phyloP scores from a whole-genome alignment of 2,113 vertebrate species.

The Manacus vitellinus region DNA sequence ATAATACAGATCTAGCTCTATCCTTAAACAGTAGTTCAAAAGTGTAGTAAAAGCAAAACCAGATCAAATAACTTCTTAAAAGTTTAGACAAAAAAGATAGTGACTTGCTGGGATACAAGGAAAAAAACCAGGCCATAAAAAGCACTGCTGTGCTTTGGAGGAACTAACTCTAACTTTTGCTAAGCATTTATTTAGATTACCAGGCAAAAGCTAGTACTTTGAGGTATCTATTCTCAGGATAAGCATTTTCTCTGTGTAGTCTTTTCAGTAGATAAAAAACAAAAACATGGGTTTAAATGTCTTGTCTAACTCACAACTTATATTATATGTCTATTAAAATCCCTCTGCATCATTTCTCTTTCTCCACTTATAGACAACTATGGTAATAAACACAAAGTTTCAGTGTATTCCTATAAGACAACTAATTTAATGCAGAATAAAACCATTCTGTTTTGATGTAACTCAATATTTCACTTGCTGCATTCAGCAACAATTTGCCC shows the following conservation, averaged over 20 bases:
- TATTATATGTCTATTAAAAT: background rate
- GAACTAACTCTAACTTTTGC: background rate
- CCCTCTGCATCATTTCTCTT: background rate
- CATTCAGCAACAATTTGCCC: background rate
- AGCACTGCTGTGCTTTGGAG: background rate
- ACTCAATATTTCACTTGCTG: background rate
- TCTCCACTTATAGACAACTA: fast-evolving
- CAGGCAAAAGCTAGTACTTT: background rate
- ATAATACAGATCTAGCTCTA: background rate
- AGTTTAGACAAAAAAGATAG: background rate
- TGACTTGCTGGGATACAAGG: background rate
- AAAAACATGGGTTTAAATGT: background rate
- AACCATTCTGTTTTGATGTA: background rate
- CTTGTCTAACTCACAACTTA: background rate
- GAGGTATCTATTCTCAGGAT: background rate
- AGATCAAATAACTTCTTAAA: background rate
- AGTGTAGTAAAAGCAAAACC: background rate
- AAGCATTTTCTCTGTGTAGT: background rate
- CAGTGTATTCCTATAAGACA: background rate
- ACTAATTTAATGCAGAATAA: background rate
- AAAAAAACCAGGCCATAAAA: background rate
- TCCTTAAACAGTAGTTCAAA: background rate
- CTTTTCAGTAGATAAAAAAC: background rate
- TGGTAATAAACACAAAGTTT: background rate
- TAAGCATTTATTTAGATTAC: background rate